Conservation (phyloP, 23 tunicate species). For the Clavelina lepadiformis region DNA sequence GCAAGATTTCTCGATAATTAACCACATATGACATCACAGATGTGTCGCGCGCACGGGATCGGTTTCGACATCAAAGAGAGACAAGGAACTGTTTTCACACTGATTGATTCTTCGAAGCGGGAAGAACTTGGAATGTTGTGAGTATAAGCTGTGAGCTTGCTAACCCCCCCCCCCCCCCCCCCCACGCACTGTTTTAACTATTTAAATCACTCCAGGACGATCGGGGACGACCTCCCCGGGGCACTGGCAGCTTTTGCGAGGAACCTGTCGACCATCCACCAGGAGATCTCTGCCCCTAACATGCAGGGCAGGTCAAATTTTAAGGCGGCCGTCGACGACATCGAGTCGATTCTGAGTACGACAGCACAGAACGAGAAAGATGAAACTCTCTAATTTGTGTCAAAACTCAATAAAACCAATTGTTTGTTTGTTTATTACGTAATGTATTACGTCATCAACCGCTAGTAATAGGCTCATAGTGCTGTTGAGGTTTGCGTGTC, state of each 20-base stretch:
- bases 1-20: neutral
- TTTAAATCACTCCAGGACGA: too few species aligned
- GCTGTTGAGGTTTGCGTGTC: too few species aligned
- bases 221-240: conserved; percentile 70
- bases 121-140: conserved; percentile 93
- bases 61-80: conserved; percentile 92
- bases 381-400: neutral
- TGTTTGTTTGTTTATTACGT: too few species aligned
- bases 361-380: conserved; percentile 79
- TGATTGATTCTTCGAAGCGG: conserved; percentile 75
- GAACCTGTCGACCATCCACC: conserved; percentile 62
- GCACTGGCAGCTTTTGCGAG: conserved; percentile 69
- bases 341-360: conserved; percentile 49
- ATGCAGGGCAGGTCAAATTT: conserved; percentile 93
- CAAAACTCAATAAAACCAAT: too few species aligned
- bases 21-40: conserved; percentile 27
- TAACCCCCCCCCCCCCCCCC: too few species aligned
- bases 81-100: conserved; percentile 81
- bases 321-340: conserved; percentile 72
- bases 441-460: too few species aligned
- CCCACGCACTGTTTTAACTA: too few species aligned
- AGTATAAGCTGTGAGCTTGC: too few species aligned
- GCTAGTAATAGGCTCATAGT: too few species aligned
- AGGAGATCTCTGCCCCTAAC: conserved; percentile 90
- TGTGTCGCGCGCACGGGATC: conserved; percentile 93